Conservation (phyloP, 2,113 vertebrate species). For the Serilophus lunatus region DNA sequence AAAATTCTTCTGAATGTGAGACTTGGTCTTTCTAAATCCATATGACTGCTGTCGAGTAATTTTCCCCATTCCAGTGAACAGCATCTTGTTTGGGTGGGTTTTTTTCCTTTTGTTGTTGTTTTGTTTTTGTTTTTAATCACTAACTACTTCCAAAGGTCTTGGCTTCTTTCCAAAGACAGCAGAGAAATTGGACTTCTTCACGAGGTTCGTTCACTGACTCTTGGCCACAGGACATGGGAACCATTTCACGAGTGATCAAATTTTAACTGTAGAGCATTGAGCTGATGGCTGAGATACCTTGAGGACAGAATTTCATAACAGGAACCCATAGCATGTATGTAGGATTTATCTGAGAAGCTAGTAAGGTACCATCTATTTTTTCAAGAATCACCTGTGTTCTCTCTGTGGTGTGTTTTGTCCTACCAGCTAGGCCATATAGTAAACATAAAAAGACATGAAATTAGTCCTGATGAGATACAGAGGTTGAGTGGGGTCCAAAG, state of each 20-base stretch:
- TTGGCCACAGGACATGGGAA: not conserved
- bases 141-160: not conserved
- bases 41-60: not conserved
- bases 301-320: not conserved
- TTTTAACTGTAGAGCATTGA: not conserved
- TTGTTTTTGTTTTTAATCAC: not conserved
- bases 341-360: not conserved
- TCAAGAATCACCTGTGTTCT: not conserved
- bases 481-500: not conserved
- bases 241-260: not conserved
- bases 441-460: not conserved
- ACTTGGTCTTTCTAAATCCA: not conserved
- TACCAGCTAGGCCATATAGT: not conserved
- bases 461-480: not conserved
- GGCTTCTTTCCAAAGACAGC: conserved; percentile 12
- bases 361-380: not conserved
- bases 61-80: not conserved
- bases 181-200: not conserved
- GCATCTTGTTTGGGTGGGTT: too few relatives aligned
- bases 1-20: not conserved
- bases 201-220: not conserved
- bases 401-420: not conserved
- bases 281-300: not conserved
- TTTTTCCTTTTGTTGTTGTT: too few relatives aligned
- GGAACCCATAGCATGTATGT: not conserved